Evolutionary conservation across 2,797 vertebrate genomes (phyloP), one percentile per base, ranked within the genome.

Genomic region (Vipera ursinii): DNA sequence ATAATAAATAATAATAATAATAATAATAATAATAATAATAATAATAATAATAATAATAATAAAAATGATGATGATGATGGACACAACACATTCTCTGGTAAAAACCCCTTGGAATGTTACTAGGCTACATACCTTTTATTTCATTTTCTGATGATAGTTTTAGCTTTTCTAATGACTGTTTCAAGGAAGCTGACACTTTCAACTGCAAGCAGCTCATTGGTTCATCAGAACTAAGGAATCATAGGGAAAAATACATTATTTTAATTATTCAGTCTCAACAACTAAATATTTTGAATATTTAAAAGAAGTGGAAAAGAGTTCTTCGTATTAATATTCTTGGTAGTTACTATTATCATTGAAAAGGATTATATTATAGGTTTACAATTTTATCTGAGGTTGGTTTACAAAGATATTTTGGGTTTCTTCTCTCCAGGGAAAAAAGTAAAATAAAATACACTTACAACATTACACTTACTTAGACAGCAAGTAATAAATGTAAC

Each of bases 121-220:
- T 38, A 89, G 86, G 28, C 6, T 53, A 60, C 96, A 97, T 97
- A 99, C 99, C 99, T 92, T 97, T 97, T 65, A 98, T 97, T 86
- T 97, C 95, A 0, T 97, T 98, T 94, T 98, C 98, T 8, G 97
- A 96, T 51, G 98, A 98, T 28, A 99, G 96, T 95, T 99, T 99
- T 94, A 99, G 97, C 96, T 99, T 99, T 97, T 99, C 99, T 86
- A 99, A 98, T 38, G 99, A 98, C 97, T 99, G 98, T 96, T 99
- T 99, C 95, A 99, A 97, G 65, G 99, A 99, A 53, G 98, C 96
- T 17, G 99, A 98, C 61, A 99, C 98, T 96, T 99, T 99, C 94
- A 99, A 97, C 94, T 98, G 98, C 96, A 99, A 94, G 95, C 96
- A 98, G 95, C 97, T 98, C 96, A 98, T 96, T 13, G 99, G 99